These are phyloP conservation scores for Harlomillsia oculata DNA, from an alignment of 1,140 invertebrate species.

Conservation along the genomic window DNA sequence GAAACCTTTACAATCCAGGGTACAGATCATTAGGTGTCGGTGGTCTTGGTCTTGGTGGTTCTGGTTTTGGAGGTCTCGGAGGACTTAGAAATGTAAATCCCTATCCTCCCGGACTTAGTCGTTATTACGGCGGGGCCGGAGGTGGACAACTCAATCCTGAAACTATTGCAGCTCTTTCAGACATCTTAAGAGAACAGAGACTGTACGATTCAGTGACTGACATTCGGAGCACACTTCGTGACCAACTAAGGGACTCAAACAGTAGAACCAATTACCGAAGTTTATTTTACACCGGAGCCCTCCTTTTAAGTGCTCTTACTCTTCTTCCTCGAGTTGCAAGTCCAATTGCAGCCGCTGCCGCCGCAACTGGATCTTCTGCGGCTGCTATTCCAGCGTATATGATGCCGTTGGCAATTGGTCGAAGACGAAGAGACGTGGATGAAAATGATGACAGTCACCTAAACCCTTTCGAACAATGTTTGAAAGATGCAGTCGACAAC, in stretches of 20 bases:
- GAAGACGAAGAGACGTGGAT: conserved; percentile 8
- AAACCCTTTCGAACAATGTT: conserved; percentile 6
- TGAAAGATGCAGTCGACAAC: not conserved
- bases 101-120: too few species aligned
- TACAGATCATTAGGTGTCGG: too few species aligned
- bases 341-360: conserved; percentile 20
- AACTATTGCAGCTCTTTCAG: too few species aligned
- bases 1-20: too few species aligned
- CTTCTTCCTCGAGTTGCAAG: conserved; percentile 19
- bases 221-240: conserved; percentile 16
- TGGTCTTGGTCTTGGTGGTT: too few species aligned
- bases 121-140: too few species aligned
- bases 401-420: conserved; percentile 13
- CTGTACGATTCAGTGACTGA: conserved; percentile 20
- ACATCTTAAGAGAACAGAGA: too few species aligned
- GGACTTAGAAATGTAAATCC: too few species aligned
- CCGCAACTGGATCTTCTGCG: conserved; percentile 3
- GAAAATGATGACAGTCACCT: not conserved
- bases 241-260: conserved; percentile 11
- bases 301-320: conserved; percentile 27
- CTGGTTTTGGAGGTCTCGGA: too few species aligned
- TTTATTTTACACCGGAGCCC: conserved; percentile 26
- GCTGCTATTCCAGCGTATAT: conserved; percentile 10
- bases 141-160: too few species aligned
- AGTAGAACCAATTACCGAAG: conserved; percentile 24